Base-by-base conservation (phyloP, 2,113 vertebrate genomes). In the Albula goreensis region DNA sequence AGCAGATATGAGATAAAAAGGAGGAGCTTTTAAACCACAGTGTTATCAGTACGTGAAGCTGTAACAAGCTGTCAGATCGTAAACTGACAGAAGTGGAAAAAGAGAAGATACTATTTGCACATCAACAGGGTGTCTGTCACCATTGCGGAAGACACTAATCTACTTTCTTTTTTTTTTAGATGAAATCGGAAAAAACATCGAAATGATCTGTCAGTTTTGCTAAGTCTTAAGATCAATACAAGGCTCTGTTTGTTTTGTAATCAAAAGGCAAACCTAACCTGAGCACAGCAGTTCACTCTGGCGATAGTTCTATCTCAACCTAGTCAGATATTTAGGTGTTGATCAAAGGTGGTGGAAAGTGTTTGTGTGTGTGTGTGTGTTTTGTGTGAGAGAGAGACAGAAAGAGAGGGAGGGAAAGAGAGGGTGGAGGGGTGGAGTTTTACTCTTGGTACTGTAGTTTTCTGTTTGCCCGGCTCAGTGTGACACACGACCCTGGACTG, bases 361-460 rank as follows among this genome's bases (percentile, higher is more conserved):
- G 31, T 41, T 41, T 41, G 31, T 10, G 31, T 41, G 31, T 41
- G 31, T 41, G 31, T 41, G 31, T 41, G 31, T 41, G 31, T 41
- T 41, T 41, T 53, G 50, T 51, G 22, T 12, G 25, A 10, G 50
- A 81, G 8, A 5, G 77, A 81, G 74, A 70, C 70, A 70, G 49
- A 25, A 53, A 48, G 52, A n/a, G 50, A 10, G 82, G n/a, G 48
- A 31, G 83, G 48, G 2, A 22, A 3, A 63, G 7, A 11, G 57
- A 78, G 41, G 13, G 12, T 12, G 56, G 57, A 49, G 74, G 85
- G 90, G 89, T 66, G 91, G 91, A 87, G 90, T 81, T 87, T 84
- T 84, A 10, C 4, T n/a, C 19, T 51, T 50, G 63, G 19, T 66
- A 31, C 41, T 49, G 31, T 50, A 31, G 70, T 74, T 74, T 31